A percentile compares a stretch with the other conserved stretches of the same genome.
Evolutionary conservation across 2,888 invertebrate species (phyloP).

Genomic region (Megastigmus dorsalis): DNA sequence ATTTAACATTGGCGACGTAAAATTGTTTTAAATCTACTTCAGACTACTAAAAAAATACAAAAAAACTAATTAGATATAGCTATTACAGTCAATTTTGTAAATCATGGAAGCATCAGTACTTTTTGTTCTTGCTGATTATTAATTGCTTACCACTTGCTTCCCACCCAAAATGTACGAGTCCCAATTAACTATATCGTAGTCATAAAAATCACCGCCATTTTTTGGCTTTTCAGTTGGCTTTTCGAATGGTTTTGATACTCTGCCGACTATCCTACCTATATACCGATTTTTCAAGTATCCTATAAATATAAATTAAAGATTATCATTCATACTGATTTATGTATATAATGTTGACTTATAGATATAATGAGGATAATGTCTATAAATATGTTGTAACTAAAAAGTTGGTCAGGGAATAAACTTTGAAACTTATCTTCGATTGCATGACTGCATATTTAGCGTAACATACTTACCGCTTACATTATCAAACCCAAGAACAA

Average conservation of each 20-base stretch:
- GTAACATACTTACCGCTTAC: slow-evolving; percentile 73
- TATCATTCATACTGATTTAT: neutral
- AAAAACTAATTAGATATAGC: too few species aligned
- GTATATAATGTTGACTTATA: neutral
- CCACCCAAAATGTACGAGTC: slow-evolving; percentile 61
- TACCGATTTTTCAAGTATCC: slow-evolving; percentile 75
- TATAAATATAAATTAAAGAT: slow-evolving; percentile 53
- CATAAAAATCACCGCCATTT: slow-evolving; percentile 58
- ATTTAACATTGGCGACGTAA: too few species aligned
- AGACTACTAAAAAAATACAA: too few species aligned
- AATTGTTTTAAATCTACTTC: too few species aligned
- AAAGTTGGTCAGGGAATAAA: too few species aligned
- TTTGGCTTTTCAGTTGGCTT: slow-evolving; percentile 46
- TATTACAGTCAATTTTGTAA: too few species aligned
- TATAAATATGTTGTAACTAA: too few species aligned
- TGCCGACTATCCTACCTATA: slow-evolving; percentile 77
- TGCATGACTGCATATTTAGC: too few species aligned
- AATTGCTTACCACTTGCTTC: slow-evolving; percentile 66
- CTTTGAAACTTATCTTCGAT: too few species aligned
- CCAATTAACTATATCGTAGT: slow-evolving; percentile 76
- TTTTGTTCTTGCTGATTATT: too few species aligned
- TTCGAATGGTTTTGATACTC: slow-evolving; percentile 74
- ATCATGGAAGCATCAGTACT: too few species aligned
- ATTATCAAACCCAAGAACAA: slow-evolving; percentile 77
- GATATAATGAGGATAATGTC: neutral